Evolutionary conservation across 1,140 invertebrate genomes (phyloP).

Genomic region (Drosophila neocordata): DNA sequence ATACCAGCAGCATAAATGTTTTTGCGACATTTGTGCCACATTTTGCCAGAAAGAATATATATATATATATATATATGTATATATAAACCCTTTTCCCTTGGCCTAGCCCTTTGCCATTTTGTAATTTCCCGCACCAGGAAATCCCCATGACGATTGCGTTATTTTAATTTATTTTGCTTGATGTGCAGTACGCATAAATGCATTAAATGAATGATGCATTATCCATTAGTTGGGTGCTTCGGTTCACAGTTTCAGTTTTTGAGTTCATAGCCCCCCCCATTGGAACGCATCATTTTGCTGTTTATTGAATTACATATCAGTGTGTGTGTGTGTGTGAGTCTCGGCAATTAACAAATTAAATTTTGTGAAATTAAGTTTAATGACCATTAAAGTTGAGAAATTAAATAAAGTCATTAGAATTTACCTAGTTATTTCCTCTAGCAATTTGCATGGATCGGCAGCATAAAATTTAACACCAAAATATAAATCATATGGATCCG

Average conservation of each 20-base stretch:
- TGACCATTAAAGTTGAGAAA: conserved; percentile 26
- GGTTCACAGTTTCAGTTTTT: conserved; percentile 37
- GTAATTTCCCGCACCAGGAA: conserved; percentile 19
- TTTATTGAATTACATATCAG: conserved; percentile 64
- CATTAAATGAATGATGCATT: conserved; percentile 69
- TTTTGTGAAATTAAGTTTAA: conserved; percentile 65
- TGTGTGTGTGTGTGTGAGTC: conserved; percentile 19
- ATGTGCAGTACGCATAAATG: conserved; percentile 63
- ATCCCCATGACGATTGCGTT: conserved; percentile 38
- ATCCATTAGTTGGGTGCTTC: conserved; percentile 65
- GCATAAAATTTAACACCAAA: conserved; percentile 99
- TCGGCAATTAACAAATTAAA: conserved; percentile 74
- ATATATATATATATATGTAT: no score
- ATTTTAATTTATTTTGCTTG: conserved; percentile 60
- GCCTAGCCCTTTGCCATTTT: conserved; percentile 34
- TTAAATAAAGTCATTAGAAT: conserved; percentile 31
- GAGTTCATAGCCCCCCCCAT: conserved; percentile 22
- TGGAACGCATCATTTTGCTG: conserved; percentile 32
- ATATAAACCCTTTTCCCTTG: not conserved
- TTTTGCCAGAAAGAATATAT: conserved; percentile 2
- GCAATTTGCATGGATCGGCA: conserved; percentile 96
- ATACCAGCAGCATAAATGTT: conserved; percentile 38
- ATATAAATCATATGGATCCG: conserved; percentile 94
- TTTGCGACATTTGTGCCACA: conserved; percentile 57
- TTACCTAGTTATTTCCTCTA: conserved; percentile 97